phyloP scores from a whole-genome alignment of 2,797 vertebrate species.

The Sebastes iracundus region DNA sequence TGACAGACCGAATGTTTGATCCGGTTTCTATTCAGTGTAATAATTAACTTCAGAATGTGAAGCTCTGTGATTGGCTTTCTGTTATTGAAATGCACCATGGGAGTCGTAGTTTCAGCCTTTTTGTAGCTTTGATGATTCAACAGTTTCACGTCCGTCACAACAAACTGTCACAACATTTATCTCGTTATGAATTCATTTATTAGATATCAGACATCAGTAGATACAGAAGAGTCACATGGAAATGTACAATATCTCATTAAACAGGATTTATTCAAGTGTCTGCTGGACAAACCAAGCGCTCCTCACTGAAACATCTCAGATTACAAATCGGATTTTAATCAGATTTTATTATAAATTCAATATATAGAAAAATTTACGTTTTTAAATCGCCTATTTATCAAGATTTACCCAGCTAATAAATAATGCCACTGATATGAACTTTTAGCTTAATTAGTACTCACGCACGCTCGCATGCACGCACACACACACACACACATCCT shows the following conservation, averaged over 20 bases:
- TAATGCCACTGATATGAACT: conserved; percentile 9
- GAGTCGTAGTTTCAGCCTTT: too few species aligned
- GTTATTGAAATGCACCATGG: too few species aligned
- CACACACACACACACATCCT: conserved; percentile 10
- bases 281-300: background rate
- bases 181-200: too few species aligned
- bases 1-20: too few species aligned
- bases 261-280: background rate
- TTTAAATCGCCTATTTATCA: background rate
- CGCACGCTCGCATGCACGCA: background rate
- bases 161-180: too few species aligned
- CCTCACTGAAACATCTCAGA: too few species aligned
- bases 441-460: background rate
- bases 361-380: background rate
- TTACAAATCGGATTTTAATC: background rate
- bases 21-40: too few species aligned
- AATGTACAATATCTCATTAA: background rate
- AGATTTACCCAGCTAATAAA: background rate
- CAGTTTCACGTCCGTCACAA: too few species aligned
- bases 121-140: too few species aligned
- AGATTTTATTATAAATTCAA: background rate
- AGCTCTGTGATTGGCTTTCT: too few species aligned
- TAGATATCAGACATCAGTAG: too few species aligned
- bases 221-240: background rate
- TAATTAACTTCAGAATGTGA: too few species aligned